Percentiles rank a stretch among this genome's conserved stretches.
Conservation (phyloP, 2,113 vertebrate species). For the Rhinopithecus roxellana region DNA sequence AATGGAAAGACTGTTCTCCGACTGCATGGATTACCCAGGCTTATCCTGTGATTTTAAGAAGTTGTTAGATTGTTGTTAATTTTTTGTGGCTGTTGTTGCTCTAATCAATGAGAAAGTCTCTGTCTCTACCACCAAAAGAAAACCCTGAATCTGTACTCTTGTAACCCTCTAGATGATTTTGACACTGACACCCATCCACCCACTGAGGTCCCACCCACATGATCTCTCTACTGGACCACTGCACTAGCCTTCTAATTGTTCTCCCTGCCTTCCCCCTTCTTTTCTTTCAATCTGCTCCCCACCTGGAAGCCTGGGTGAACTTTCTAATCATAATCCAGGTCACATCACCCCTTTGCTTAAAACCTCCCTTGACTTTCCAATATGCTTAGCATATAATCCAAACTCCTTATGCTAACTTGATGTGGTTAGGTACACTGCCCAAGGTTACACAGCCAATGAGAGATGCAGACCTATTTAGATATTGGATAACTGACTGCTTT, state of each 20-base stretch:
- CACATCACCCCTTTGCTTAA: neutral
- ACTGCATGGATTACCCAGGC: neutral
- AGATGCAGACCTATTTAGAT: neutral
- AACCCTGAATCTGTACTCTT: neutral
- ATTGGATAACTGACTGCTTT: neutral
- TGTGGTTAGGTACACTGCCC: neutral
- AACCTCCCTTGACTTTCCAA: neutral
- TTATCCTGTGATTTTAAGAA: neutral
- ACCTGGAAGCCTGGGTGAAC: neutral
- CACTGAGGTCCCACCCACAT: neutral
- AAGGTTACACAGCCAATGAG: neutral
- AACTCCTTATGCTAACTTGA: neutral
- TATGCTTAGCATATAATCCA: conserved; percentile 7
- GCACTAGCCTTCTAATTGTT: neutral
- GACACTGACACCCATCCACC: neutral
- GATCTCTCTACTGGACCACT: neutral
- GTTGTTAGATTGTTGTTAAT: neutral
- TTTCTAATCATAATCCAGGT: neutral
- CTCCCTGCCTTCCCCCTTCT: neutral
- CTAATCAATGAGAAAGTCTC: neutral
- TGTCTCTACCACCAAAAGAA: neutral
- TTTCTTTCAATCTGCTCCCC: neutral
- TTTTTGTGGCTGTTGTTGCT: neutral
- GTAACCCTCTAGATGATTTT: neutral
- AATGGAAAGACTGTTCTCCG: neutral